Base-by-base conservation (phyloP, 2,797 vertebrate genomes). In the Buceros bicornis region DNA sequence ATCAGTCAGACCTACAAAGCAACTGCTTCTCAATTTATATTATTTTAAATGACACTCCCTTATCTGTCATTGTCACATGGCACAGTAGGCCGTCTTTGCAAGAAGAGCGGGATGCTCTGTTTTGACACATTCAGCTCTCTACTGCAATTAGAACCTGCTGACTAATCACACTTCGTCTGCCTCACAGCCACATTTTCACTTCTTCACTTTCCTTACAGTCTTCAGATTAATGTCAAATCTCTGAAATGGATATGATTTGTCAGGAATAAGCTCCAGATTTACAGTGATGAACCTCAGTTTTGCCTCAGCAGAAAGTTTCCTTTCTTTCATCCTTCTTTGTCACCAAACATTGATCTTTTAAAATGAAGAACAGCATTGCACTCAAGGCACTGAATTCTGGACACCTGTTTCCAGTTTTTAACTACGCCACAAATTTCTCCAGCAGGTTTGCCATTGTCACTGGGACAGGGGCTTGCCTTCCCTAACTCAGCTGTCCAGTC, bases 81-180 rank as follows among this genome's bases (percentile, higher is more conserved):
- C 91, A 94, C 79, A 88, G 84, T 51, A 71, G 69, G 65, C 43
- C 61, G 48, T 66, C 62, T 79, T 79, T 70, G 26, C 82, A 71
- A 94, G 82, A 92, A 35, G 58, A 85, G 35, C 31, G 65, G 31
- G 58, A 81, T 2, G 5, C 67, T 83, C 82, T 91, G 24, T 87
- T 94, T 85, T 87, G 69, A 62, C 86, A 92, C 72, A 86, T 74
- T 76, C 57, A 74, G 47, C 40, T 64, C 74, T 71, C 65, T 56
- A 35, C 65, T 83, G 79, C 92, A 96, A 93, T 83, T 74, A 93
- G 83, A 88, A 92, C 17, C 47, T 88, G 37, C 29, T 77, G 85
- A 83, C 31, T 64, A 90, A 87, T 87, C 71, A 66, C 56, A 64
- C 20, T 82, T 80, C 37, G 42, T 58, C 71, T 92, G 62, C 42